Conservation (phyloP, 1,140 invertebrate genomes). For the Druon quercuslanigerum region DNA sequence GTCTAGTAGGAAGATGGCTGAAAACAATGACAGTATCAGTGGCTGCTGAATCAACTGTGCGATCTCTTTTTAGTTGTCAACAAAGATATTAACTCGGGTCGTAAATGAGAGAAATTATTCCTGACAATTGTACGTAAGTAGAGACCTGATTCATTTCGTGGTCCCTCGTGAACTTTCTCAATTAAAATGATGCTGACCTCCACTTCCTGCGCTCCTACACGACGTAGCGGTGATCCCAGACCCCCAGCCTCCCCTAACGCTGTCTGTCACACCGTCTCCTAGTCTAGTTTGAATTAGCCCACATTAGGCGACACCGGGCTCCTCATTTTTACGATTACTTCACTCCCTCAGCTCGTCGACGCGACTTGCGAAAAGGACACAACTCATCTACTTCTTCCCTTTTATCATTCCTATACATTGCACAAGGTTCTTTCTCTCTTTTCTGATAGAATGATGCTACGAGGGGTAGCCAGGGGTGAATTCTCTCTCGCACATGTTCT, state of each 20-base stretch:
- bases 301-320: not conserved
- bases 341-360: not conserved
- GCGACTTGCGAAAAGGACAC: not conserved
- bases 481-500: not conserved
- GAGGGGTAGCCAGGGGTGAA: not conserved
- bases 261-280: conserved; percentile 1
- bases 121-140: not conserved
- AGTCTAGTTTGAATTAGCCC: not conserved
- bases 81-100: conserved; percentile 3
- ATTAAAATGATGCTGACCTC: conserved; percentile 28
- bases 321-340: not conserved
- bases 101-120: conserved; percentile 17
- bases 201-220: conserved; percentile 22
- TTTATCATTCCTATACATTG: not conserved
- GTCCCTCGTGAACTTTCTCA: not conserved
- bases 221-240: conserved; percentile 10
- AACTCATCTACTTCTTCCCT: not conserved
- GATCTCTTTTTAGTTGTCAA: conserved; percentile 10
- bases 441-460: conserved; percentile 9
- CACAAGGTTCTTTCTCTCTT: not conserved
- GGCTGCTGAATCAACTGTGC: conserved; percentile 11
- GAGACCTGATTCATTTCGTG: not conserved
- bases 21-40: conserved; percentile 23
- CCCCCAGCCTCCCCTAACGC: conserved; percentile 3
- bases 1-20: conserved; percentile 9